phyloP scores from a whole-genome alignment of 2,113 vertebrate species.

The Salvelinus sp. region DNA sequence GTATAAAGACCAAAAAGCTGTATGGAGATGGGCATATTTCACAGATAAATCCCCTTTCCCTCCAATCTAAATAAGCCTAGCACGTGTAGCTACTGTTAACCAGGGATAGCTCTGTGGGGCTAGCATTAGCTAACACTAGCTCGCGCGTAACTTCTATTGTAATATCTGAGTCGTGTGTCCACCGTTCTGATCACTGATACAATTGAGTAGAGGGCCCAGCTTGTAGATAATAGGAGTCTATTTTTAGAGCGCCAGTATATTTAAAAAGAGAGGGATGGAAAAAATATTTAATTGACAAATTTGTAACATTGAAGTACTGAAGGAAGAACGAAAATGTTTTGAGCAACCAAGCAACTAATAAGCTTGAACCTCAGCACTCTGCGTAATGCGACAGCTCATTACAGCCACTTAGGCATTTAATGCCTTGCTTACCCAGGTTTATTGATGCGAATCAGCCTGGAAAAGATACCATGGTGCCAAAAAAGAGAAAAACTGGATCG shows the following conservation, averaged over 20 bases:
- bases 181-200: conserved; percentile 72
- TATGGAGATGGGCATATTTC: no score
- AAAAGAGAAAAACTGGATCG: conserved; percentile 52
- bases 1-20: conserved; percentile 4
- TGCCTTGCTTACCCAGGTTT: conserved; percentile 75
- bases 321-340: conserved; percentile 74
- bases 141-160: conserved; percentile 70
- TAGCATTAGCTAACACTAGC: conserved; percentile 38
- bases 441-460: conserved; percentile 78
- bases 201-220: conserved; percentile 59
- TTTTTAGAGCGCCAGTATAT: conserved; percentile 67
- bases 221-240: conserved; percentile 72
- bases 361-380: conserved; percentile 78
- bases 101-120: background rate
- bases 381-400: conserved; percentile 80
- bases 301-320: conserved; percentile 61
- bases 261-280: conserved; percentile 8
- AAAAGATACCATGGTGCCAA: conserved; percentile 70
- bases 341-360: conserved; percentile 84
- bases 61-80: background rate
- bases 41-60: background rate
- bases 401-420: conserved; percentile 79
- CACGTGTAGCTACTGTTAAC: background rate
- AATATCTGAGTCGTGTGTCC: conserved; percentile 61
- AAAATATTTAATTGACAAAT: conserved; percentile 68